Evolutionary conservation across 2,888 invertebrate species (phyloP), one percentile per base, ranked within the genome.

Genomic region (Cheilosia vernalis): DNA sequence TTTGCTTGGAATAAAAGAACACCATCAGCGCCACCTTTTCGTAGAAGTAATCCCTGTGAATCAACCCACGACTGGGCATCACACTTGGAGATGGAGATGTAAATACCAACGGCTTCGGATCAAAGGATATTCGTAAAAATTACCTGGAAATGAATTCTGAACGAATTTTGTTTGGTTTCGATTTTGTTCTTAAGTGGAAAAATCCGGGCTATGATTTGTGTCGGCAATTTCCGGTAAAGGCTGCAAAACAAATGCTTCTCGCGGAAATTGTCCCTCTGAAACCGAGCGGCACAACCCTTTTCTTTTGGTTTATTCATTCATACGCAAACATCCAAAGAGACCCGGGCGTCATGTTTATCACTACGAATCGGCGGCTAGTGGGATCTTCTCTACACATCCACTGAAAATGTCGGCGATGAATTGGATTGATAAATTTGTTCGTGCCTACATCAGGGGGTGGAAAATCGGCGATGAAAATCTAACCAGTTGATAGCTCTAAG

Each of bases 141-240:
- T 37, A 49, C 49, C 33, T 49, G 33, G 24, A 49, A 44, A 61
- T 42, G 5, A 10, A 24, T 27, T 42, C n/a, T 7, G 27, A 27
- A 27, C 27, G 27, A 6, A 19, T 30, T 17, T 30, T 33, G 30
- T 9, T 2, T 6, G 15, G 21, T 49, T 64, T 64, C 40, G 53
- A 51, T 66, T 53, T 66, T 10, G 27, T 30, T 19, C 17, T 2
- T 63, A 33, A 47, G 33, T 49, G 63, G 33, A 27, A 47, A 27
- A 63, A 64, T 64, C 37, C 21, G 17, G 17, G n/a, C 10, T 63
- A 9, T 64, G 51, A 66, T 53, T 66, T 66, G 53, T 66, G 66
- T 40, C 17, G 40, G 7, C 9, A 47, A 53, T 40, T 40, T 53
- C 66, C 53, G 66, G n/a, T 37, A 15, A 49, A 19, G 17, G 19